A percentile compares a stretch with the other conserved stretches of the same genome.
Conservation (phyloP, 1,140 invertebrate species). For the Coenobita brevimanus region DNA sequence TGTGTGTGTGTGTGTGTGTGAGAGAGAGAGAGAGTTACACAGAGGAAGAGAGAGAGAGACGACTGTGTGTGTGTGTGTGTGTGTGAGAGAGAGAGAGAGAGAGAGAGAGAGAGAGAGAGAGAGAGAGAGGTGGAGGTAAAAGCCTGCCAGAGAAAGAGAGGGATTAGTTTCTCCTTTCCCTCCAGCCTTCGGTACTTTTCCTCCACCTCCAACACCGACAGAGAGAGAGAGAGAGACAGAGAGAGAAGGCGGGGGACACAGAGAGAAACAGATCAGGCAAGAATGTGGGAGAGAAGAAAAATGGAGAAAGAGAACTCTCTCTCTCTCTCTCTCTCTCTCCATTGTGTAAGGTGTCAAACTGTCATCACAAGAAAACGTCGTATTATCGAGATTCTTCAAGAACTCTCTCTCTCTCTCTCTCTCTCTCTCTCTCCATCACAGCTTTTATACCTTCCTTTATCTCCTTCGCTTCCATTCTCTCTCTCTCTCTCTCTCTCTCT, state of each 20-base stretch:
- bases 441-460: too few species aligned
- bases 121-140: neutral
- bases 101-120: conserved; percentile 9
- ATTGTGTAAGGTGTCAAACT: neutral
- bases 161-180: neutral
- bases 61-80: neutral
- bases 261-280: neutral
- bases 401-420: neutral
- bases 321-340: neutral
- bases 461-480: neutral
- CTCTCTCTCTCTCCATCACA: neutral
- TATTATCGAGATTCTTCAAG: too few species aligned
- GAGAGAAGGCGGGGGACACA: neutral
- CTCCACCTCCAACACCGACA: neutral
- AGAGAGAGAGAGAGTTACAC: neutral
- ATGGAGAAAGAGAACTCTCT: conserved; percentile 1
- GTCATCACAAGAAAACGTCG: too few species aligned
- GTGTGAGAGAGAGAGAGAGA: conserved; percentile 5
- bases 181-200: too few species aligned
- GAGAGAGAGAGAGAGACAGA: conserved; percentile 4
- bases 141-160: neutral
- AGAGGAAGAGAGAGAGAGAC: neutral
- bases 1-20: too few species aligned
- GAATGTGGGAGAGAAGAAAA: neutral
- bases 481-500: neutral